Base-by-base conservation (phyloP, 2,113 vertebrate genomes). In the Carlito syrichta region DNA sequence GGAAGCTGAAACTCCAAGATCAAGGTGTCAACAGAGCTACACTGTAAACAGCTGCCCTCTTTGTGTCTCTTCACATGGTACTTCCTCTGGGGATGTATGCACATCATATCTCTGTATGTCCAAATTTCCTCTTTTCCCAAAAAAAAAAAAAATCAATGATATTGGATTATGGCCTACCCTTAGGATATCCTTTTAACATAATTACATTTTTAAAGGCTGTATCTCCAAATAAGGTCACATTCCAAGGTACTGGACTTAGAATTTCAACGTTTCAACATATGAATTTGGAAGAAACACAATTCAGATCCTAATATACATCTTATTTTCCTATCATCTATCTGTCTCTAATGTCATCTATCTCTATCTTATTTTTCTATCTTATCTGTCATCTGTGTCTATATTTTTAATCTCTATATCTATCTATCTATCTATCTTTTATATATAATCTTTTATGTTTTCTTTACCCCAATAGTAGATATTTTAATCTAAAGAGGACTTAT, bases 131-230 rank as follows among this genome's bases (percentile, higher is more conserved):
- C 5, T 35, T 68, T 5, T 54, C 62, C 25, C 4, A 43, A 66
- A 14, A 1, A n/a, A 14, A 58, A 43, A 66, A 14, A 1, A n/a
- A 14, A 58, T 52, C 17, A 43, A 8, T 22, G 13, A 77, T 1
- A 71, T 6, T 58, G 6, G 3, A 58, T 78, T 73, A 68, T 8
- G 14, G 6, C 0, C 7, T 10, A 66, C 0, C 0, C 1, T 45
- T 81, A 52, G 17, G 30, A 40, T 16, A 8, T 83, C 11, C 63
- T 87, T 90, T 86, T 71, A 85, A 89, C 12, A 48, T 43, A 69
- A 32, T 62, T 89, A 43, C 6, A 52, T 63, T 9, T 69, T 68
- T 38, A n/a, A 32, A 60, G 16, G 1, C 27, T 5, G 1, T 8
- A 3, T 84, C 5, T 93, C 38, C 17, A 84, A 52, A 73, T 63